Base-by-base conservation (phyloP, 2,888 invertebrate genomes). In the Tinea semifulvella region DNA sequence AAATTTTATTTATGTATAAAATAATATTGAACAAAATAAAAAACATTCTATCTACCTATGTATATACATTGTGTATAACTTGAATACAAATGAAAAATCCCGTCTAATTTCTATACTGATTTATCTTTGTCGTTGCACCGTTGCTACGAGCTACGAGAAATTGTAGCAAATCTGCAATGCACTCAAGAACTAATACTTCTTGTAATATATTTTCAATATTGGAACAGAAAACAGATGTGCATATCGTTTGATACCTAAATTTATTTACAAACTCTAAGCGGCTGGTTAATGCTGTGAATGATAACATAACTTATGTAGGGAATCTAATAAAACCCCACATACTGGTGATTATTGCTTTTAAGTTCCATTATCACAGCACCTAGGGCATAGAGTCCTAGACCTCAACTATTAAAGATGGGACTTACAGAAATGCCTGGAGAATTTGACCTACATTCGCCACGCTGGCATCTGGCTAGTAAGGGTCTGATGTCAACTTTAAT, bases 131-230 rank as follows among this genome's bases (percentile, higher is more conserved):
- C 10, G 7, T n/a, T 11, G 26, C 26, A n/a, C 10, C 26, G 26
- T n/a, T n/a, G 26, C n/a, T n/a, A n/a, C n/a, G n/a, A n/a, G n/a
- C 26, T 26, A 26, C 26, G 26, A 2, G 26, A 26, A 26, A 2
- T 26, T 11, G 26, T 26, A 26, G 26, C 26, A 26, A 26, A 22
- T 26, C 2, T 11, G 26, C 3, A 26, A 2, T 6, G 10, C 26
- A 26, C 10, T 26, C 26, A 26, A 26, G 11, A 7, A 31, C 10
- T 36, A 36, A 36, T 36, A 36, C 18, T 14, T 36, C 18, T 36
- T 18, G 6, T 18, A 10, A 36, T 36, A 36, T 18, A 36, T 36
- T 18, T 36, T 36, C 3, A 36, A 36, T 36, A 36, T 36, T 16
- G 18, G 18, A 36, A 36, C 36, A n/a, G 18, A 18, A 8, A 16